Percentiles rank a stretch among this genome's conserved stretches.
phyloP scores from a whole-genome alignment of 2,888 invertebrate genomes.

The Ophion slaviceki region DNA sequence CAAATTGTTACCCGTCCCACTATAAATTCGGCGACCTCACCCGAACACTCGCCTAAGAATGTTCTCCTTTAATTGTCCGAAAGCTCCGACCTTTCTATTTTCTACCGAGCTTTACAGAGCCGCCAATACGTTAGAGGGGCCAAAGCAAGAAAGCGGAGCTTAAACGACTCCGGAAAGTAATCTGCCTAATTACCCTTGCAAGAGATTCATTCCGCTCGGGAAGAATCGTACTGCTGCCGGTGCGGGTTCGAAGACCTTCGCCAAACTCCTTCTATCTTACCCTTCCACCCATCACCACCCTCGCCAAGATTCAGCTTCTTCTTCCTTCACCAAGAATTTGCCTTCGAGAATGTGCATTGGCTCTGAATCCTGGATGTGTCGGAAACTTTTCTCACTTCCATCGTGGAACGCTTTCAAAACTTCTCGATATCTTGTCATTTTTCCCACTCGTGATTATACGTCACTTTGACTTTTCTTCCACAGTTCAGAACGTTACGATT shows the following conservation, averaged over 20 bases:
- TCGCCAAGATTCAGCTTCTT: slow-evolving; percentile 35
- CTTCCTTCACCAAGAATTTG: slow-evolving; percentile 36
- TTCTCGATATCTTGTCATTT: slow-evolving; percentile 2
- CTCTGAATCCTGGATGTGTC: slow-evolving; percentile 2
- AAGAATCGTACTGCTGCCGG: slow-evolving; percentile 53
- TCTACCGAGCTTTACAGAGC: slow-evolving; percentile 28
- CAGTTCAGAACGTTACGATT: too few relatives aligned
- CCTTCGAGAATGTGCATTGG: slow-evolving; percentile 26
- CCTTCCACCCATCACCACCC: slow-evolving; percentile 43
- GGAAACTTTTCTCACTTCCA: background rate
- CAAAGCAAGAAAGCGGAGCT: slow-evolving; percentile 76
- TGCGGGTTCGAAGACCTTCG: slow-evolving; percentile 23
- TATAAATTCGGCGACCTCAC: slow-evolving; percentile 61
- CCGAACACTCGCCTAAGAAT: slow-evolving; percentile 74
- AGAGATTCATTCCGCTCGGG: slow-evolving; percentile 80
- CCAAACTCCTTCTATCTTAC: slow-evolving; percentile 41
- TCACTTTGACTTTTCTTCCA: background rate
- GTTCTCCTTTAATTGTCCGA: slow-evolving; percentile 80
- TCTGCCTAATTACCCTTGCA: slow-evolving; percentile 83
- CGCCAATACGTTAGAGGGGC: slow-evolving; percentile 63
- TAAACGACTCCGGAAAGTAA: slow-evolving; percentile 82
- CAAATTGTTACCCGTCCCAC: slow-evolving; percentile 52
- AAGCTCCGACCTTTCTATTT: slow-evolving; percentile 51
- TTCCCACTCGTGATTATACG: background rate
- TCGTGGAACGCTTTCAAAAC: background rate